Conservation (phyloP, 2,888 invertebrate genomes). For the Nysson spinosus region DNA sequence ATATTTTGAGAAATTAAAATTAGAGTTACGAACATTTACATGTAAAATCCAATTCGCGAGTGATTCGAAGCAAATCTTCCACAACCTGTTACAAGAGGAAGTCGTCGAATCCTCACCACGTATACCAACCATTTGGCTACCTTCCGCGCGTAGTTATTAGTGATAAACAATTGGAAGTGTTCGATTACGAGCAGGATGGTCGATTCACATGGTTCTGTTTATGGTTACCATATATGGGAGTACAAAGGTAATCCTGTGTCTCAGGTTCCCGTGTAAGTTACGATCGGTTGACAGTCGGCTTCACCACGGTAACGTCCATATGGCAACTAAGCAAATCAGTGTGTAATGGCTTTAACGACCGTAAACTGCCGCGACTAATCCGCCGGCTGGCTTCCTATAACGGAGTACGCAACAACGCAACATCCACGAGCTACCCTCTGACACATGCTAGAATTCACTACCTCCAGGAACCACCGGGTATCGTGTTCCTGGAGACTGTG, state of each 20-base stretch:
- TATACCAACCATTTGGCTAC: no score
- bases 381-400: slow-evolving; percentile 9
- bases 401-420: slow-evolving; percentile 12
- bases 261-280: slow-evolving; percentile 51
- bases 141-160: no score
- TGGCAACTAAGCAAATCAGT: slow-evolving; percentile 42
- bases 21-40: no score
- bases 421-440: slow-evolving; percentile 35
- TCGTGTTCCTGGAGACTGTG: slow-evolving; percentile 9
- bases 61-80: no score
- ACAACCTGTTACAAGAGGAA: no score
- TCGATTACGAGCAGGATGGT: no score
- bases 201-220: no score
- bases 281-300: slow-evolving; percentile 45
- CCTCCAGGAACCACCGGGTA: neutral
- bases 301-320: slow-evolving; percentile 29
- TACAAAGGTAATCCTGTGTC: slow-evolving; percentile 44
- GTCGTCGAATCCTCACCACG: no score
- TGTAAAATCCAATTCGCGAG: no score
- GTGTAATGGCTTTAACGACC: slow-evolving; percentile 57
- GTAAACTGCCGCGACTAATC: slow-evolving; percentile 54
- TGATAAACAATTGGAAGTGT: no score
- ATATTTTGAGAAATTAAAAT: no score
- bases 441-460: slow-evolving; percentile 43
- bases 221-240: neutral